A percentile compares a stretch with the other conserved stretches of the same genome.
Conservation (phyloP, 2,113 vertebrate species). For the Gasterosteus aculeatus region DNA sequence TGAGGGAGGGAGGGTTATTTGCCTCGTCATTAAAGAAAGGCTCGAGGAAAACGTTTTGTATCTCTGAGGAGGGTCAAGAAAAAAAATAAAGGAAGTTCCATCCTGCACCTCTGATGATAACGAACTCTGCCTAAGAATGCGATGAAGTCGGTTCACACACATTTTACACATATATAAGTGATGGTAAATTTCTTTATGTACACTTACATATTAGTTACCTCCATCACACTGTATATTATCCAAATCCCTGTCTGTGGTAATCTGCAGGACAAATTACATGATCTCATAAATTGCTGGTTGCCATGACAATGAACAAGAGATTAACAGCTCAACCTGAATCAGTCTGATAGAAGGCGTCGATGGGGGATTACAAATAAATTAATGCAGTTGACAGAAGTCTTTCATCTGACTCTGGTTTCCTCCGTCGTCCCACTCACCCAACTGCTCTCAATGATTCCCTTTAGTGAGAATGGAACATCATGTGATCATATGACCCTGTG, state of each 20-base stretch:
- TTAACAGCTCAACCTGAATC: slow-evolving; percentile 25
- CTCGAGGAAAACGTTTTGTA: neutral
- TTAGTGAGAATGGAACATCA: neutral
- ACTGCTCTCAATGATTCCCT: neutral
- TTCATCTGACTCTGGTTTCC: neutral
- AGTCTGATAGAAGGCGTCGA: neutral
- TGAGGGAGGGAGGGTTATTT: neutral
- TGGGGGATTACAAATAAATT: slow-evolving; percentile 10
- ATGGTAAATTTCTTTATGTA: too few relatives aligned
- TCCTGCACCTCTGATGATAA: neutral
- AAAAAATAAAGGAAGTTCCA: neutral
- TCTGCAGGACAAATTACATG: neutral
- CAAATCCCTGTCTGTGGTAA: neutral
- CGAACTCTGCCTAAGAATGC: neutral
- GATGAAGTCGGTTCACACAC: neutral
- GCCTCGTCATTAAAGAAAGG: neutral
- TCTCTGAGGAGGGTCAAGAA: neutral
- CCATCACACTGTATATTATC: neutral
- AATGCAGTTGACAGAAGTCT: slow-evolving; percentile 3
- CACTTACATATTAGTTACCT: too few relatives aligned
- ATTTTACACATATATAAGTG: neutral
- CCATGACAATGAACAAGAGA: slow-evolving; percentile 6
- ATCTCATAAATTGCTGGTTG: slow-evolving; percentile 11
- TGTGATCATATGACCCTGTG: neutral
- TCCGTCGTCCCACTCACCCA: neutral